Evolutionary conservation across 1,140 invertebrate genomes (phyloP).

Genomic region (Trichonephila clavata): DNA sequence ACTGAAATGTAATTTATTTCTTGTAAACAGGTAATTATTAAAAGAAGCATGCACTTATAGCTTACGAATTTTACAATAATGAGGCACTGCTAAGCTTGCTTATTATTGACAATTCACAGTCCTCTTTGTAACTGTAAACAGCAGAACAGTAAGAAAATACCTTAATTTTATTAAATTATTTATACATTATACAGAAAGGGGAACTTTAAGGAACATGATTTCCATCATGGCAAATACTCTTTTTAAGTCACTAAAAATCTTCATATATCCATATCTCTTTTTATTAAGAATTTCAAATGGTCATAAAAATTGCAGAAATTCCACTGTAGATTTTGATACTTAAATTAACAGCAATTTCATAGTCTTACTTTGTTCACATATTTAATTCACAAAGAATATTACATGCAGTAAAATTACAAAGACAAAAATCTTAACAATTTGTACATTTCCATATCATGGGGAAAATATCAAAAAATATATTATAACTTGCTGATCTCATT

Average conservation of each 20-base stretch:
- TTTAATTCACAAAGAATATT: too few species aligned
- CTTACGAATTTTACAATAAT: slow-evolving; percentile 42
- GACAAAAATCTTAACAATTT: too few species aligned
- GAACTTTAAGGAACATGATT: slow-evolving; percentile 61
- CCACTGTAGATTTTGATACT: too few species aligned
- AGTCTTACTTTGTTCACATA: too few species aligned
- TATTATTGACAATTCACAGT: slow-evolving; percentile 58
- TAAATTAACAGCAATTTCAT: too few species aligned
- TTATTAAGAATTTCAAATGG: too few species aligned
- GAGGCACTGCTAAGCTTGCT: slow-evolving; percentile 72
- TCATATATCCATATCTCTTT: neutral
- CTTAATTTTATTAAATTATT: slow-evolving; percentile 57
- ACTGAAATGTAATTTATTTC: slow-evolving; percentile 70
- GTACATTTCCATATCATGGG: too few species aligned
- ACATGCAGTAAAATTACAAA: too few species aligned
- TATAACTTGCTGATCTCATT: too few species aligned
- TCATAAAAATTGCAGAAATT: too few species aligned
- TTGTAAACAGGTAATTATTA: neutral
- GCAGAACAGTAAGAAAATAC: slow-evolving; percentile 74
- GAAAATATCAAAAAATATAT: too few species aligned
- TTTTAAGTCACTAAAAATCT: slow-evolving; percentile 63
- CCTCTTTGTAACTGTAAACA: slow-evolving; percentile 50
- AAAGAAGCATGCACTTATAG: slow-evolving; percentile 29
- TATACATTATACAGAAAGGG: slow-evolving; percentile 57
- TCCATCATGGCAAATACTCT: slow-evolving; percentile 71